Percentiles rank a stretch among this genome's conserved stretches.
Conservation (phyloP, 2,113 vertebrate species). For the Aramus guarauna region DNA sequence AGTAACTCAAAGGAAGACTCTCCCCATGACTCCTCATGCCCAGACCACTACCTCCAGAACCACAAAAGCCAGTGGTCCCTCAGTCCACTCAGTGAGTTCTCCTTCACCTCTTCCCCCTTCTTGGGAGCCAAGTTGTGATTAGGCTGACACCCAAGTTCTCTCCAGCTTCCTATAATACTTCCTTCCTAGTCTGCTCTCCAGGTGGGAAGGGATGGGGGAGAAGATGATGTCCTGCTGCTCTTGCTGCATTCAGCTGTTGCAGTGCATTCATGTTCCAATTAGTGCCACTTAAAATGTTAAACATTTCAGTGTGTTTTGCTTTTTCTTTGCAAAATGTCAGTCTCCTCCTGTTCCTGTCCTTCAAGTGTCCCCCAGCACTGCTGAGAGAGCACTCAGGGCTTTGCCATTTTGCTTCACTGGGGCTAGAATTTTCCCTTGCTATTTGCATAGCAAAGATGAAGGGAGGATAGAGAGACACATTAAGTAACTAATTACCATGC, state of each 20-base stretch:
- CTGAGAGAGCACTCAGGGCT: neutral
- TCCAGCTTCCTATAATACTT: neutral
- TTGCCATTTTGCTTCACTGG: neutral
- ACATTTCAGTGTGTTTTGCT: neutral
- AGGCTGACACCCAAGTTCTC: neutral
- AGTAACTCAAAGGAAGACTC: neutral
- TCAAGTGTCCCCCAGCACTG: neutral
- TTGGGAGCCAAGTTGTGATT: no score
- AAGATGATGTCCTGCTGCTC: neutral
- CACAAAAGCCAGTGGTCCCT: neutral
- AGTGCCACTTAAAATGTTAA: neutral
- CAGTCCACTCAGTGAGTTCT: neutral
- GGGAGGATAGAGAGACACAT: neutral
- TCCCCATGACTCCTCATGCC: neutral
- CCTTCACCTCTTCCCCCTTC: neutral
- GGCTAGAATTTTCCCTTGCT: neutral
- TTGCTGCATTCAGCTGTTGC: neutral
- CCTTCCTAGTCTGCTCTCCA: neutral
- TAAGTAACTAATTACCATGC: neutral
- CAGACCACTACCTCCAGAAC: neutral
- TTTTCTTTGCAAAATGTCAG: neutral
- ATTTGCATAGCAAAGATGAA: conserved; percentile 14
- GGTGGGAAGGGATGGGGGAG: neutral
- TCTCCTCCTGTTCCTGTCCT: neutral
- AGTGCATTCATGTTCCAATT: neutral